Evolutionary conservation across 2,113 vertebrate species (phyloP), one percentile per base, ranked within the genome.

Genomic region (Chaetodon auriga): DNA sequence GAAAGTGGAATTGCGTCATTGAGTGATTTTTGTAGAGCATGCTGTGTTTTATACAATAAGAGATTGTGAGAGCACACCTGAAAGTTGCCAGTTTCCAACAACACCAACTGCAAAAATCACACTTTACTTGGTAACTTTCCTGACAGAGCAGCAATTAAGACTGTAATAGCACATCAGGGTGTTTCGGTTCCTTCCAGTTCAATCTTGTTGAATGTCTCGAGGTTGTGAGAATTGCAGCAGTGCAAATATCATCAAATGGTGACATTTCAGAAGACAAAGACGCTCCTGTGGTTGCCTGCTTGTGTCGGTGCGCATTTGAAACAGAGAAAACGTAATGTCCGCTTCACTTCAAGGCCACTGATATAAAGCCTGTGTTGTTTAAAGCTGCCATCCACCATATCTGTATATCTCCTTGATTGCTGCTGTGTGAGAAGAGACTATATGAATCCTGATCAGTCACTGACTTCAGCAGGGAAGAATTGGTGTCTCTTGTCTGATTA

Each of bases 401-500:
- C 6, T 49, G 30, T 48, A 69, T 25, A 36, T 51, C 5, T 41
- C 9, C 21, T 51, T 41, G 45, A 58, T 58, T 68, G 48, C 75
- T 43, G 62, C 48, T 13, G 1, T 46, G 43, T 82, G 58, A 80
- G 68, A 70, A 65, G 7, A 70, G 82, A 68, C 41, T 23, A 12
- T 16, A 66, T 41, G 78, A 78, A 61, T 66, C 62, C 61, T 35
- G 25, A 75, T 81, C 53, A 77, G 45, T 79, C 45, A 21, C 58
- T 43, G 54, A 76, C 63, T 48, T 9, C 38, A 57, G 30, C 45
- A 62, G 78, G 55, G n/a, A 21, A 45, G 54, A 68, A 51, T 19
- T 63, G 49, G 19, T 70, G 82, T 69, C 61, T 76, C 57, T 85
- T 35, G 45, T 72, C 78, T 86, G 80, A 89, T 86, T 90, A 86